Percentiles rank a stretch among this genome's conserved stretches.
Conservation (phyloP, 2,113 vertebrate genomes). For the Gnathonemus longibarbis region DNA sequence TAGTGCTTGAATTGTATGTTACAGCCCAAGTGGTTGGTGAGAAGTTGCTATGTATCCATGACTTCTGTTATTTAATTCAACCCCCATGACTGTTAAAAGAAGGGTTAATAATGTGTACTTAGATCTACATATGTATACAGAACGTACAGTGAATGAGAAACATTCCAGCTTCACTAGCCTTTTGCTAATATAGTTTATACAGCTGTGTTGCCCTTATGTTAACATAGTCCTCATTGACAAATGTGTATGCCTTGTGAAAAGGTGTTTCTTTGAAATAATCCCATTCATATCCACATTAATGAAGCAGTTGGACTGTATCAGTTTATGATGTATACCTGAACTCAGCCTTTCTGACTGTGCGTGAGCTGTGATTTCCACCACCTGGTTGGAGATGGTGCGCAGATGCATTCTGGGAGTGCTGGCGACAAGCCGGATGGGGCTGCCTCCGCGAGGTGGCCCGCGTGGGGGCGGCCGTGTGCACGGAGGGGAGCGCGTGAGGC, state of each 20-base stretch:
- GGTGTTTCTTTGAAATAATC: neutral
- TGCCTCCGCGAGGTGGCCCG: neutral
- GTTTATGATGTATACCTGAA: neutral
- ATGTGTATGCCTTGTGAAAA: neutral
- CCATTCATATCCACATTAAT: neutral
- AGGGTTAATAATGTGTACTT: neutral
- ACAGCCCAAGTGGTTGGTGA: neutral
- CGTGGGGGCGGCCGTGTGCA: neutral
- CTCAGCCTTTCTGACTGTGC: neutral
- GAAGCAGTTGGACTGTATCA: neutral
- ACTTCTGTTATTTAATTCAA: neutral
- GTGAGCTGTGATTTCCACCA: neutral
- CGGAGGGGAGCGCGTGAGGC: conserved; percentile 37
- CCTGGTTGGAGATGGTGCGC: neutral
- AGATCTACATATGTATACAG: neutral
- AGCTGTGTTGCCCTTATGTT: neutral
- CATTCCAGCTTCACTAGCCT: neutral
- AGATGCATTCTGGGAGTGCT: neutral
- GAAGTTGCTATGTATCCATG: neutral
- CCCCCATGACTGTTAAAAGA: neutral
- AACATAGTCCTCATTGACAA: neutral
- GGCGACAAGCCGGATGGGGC: neutral
- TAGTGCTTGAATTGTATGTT: neutral
- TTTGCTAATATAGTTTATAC: neutral
- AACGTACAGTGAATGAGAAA: neutral